Evolutionary conservation across 2,113 vertebrate genomes (phyloP), one percentile per base, ranked within the genome.

Genomic region (Hipposideros armiger): DNA sequence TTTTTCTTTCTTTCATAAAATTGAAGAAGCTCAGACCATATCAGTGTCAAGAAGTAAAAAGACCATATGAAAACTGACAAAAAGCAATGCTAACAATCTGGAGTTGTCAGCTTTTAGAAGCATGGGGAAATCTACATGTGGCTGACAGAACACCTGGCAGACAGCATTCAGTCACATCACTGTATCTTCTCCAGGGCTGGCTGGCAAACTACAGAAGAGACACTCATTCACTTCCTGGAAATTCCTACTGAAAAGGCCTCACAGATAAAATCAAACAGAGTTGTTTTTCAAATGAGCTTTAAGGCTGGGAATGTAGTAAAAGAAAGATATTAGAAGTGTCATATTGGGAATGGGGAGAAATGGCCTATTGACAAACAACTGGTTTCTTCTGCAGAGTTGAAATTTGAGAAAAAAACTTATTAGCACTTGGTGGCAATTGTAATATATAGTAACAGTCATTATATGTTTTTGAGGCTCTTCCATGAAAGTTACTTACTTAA

Each of bases 61-160:
- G 96, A 95, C 84, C 95, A 95, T 95, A 97, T 98, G 97, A 98
- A 98, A 96, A 96, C 92, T 98, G 98, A 97, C 97, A 98, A 97
- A 97, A 98, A 97, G 82, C 95, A 93, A 97, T 97, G 95, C 90
- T 95, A 98, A 98, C 96, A 94, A 96, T 90, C 96, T 4, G 2
- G 73, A 93, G 90, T 95, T 98, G 97, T 98, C 97, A 97, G 28
- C 2, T 4, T 80, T 87, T 64, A 94, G 95, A 98, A 98, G 97
- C 77, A 54, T 16, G 14, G 91, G 91, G 93, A 98, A 96, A 84
- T 83, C 66, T 95, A 97, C 69, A 15, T 95, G 17, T 3, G 78
- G 60, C 72, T 97, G 93, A 81, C 94, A 97, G 98, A 95, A 96
- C 90, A 98, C 90, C 85, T 97, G 96, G 95, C 90, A 74, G 92